phyloP scores from a whole-genome alignment of 2,113 vertebrate genomes.

The Leuciscus idus region DNA sequence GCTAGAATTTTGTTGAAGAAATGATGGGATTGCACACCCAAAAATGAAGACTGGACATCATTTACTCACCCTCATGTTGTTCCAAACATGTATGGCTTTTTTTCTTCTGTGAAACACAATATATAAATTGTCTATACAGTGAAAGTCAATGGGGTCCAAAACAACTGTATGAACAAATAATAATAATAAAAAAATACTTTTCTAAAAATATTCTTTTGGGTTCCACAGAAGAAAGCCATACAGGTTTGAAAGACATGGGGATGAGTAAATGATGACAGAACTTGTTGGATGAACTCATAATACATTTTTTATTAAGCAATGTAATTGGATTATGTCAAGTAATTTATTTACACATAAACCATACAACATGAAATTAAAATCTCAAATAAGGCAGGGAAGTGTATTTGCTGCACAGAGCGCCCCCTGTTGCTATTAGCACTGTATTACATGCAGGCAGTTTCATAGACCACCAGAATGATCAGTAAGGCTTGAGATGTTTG shows the following conservation, averaged over 20 bases:
- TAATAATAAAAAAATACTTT: too few species aligned
- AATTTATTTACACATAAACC: neutral
- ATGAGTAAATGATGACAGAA: neutral
- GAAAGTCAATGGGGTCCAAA: neutral
- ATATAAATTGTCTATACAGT: neutral
- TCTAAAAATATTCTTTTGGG: too few species aligned
- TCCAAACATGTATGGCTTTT: neutral
- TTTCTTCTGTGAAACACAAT: neutral
- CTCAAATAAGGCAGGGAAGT: neutral
- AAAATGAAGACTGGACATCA: neutral
- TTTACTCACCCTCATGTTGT: neutral
- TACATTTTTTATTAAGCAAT: neutral
- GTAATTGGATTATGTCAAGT: neutral
- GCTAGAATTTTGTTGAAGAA: neutral
- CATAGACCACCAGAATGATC: neutral
- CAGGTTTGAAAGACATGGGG: neutral
- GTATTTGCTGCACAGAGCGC: conserved; percentile 51
- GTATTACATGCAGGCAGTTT: neutral
- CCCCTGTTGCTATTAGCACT: conserved; percentile 55
- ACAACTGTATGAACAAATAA: too few species aligned
- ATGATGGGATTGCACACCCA: conserved; percentile 42
- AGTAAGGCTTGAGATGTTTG: neutral
- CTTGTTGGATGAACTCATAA: neutral
- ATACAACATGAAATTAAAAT: neutral
- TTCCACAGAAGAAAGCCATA: too few species aligned